Percentiles rank a stretch among this genome's conserved stretches.
phyloP scores from a whole-genome alignment of 2,113 vertebrate genomes.

The Paedocypris sp. region DNA sequence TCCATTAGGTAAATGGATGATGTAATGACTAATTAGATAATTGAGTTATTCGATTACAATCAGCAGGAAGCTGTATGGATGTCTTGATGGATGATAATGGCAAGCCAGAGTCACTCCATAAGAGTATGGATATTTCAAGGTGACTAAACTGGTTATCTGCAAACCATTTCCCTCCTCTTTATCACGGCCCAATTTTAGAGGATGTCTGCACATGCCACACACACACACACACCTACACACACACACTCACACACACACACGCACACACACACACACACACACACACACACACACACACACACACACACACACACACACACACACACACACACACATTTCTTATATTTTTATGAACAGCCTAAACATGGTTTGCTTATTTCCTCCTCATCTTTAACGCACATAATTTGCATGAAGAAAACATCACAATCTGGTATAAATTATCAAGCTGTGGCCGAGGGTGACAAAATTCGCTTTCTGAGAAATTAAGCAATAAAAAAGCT shows the following conservation, averaged over 20 bases:
- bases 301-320: no score
- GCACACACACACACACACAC: no score
- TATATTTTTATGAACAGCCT: no score
- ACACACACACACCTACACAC: no score
- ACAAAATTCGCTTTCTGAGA: background rate
- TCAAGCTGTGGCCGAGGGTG: no score
- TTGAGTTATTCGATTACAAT: conserved; percentile 21
- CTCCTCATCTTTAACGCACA: no score
- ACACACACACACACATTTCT: no score
- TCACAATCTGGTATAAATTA: no score
- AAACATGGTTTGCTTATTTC: no score
- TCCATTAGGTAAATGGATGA: conserved; percentile 20
- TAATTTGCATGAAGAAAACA: no score
- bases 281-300: no score
- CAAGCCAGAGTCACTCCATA: background rate
- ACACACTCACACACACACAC: no score
- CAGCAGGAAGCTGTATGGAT: conserved; percentile 13
- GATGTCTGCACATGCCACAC: background rate
- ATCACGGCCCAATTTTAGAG: background rate
- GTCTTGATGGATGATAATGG: conserved; percentile 11
- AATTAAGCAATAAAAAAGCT: background rate
- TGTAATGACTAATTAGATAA: conserved; percentile 20
- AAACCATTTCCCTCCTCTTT: background rate
- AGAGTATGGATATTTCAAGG: conserved; percentile 2
- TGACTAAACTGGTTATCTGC: background rate